Evolutionary conservation across 2,113 vertebrate species (phyloP).

Genomic region (Pelecanoides urinatrix): DNA sequence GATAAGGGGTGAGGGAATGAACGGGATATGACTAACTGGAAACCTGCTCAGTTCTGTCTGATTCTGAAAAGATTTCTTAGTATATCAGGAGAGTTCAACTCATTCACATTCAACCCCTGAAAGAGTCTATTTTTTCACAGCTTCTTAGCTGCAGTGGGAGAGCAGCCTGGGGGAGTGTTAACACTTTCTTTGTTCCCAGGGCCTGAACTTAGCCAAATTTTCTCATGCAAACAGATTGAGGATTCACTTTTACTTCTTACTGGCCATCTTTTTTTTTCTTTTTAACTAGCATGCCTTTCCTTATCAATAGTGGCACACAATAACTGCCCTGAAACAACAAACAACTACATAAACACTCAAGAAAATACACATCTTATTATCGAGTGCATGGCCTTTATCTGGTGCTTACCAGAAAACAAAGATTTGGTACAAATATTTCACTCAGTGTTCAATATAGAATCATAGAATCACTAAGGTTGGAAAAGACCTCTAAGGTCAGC

Average conservation of each 20-base stretch:
- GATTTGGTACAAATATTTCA: not conserved
- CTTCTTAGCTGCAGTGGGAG: not conserved
- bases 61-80: constrained; percentile 34
- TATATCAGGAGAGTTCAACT: not conserved
- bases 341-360: not conserved
- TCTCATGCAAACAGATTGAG: not conserved
- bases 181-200: constrained; percentile 24
- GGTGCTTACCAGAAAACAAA: not conserved
- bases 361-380: not conserved
- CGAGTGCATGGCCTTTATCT: not conserved
- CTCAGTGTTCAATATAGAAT: not conserved
- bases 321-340: not conserved
- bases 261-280: not conserved
- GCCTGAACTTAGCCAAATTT: constrained; percentile 19
- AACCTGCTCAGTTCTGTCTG: not conserved
- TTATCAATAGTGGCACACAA: not conserved
- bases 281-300: not conserved
- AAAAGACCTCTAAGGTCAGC: no score
- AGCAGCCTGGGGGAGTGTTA: constrained; percentile 26
- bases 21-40: not conserved
- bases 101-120: constrained; percentile 37
- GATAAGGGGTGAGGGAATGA: constrained; percentile 21
- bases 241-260: not conserved
- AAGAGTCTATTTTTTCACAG: constrained; percentile 46
- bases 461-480: no score